Percentiles rank a stretch among this genome's conserved stretches.
Conservation (phyloP, 2,113 vertebrate species). For the Peromyscus leucopus region DNA sequence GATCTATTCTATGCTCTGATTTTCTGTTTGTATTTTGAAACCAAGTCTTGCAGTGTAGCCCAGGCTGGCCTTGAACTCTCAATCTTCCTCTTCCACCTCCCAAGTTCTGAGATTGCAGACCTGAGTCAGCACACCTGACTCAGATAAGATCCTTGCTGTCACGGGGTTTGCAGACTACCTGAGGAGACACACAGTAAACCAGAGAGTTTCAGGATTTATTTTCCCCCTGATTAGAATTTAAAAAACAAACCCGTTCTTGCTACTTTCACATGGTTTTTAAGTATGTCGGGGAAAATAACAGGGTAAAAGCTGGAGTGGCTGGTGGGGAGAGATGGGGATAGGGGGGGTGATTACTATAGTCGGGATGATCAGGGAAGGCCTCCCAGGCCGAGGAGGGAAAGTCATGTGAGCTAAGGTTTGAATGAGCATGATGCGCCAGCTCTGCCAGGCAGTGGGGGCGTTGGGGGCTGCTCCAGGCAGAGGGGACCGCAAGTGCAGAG, state of each 20-base stretch:
- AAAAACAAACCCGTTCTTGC: neutral
- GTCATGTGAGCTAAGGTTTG: neutral
- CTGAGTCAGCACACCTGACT: neutral
- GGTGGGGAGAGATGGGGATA: neutral
- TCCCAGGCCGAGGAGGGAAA: neutral
- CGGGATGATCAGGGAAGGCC: neutral
- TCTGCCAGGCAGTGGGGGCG: neutral
- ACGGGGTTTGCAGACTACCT: slow-evolving; percentile 12
- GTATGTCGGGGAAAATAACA: slow-evolving; percentile 11
- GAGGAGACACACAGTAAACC: neutral
- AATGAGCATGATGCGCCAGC: neutral
- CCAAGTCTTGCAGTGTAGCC: neutral
- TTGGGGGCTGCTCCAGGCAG: neutral
- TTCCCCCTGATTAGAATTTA: slow-evolving; percentile 4
- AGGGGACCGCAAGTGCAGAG: neutral
- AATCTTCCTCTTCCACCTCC: neutral
- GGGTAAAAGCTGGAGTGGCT: neutral
- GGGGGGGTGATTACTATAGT: neutral
- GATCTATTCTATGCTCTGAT: neutral
- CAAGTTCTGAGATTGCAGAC: too few relatives aligned
- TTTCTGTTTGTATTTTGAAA: neutral
- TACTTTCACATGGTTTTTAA: slow-evolving; percentile 44
- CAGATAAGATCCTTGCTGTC: neutral
- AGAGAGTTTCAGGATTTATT: neutral
- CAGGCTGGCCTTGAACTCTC: neutral